A percentile compares a stretch with the other conserved stretches of the same genome.
Conservation (phyloP, 2,113 vertebrate species). For the Clarias gariepinus region DNA sequence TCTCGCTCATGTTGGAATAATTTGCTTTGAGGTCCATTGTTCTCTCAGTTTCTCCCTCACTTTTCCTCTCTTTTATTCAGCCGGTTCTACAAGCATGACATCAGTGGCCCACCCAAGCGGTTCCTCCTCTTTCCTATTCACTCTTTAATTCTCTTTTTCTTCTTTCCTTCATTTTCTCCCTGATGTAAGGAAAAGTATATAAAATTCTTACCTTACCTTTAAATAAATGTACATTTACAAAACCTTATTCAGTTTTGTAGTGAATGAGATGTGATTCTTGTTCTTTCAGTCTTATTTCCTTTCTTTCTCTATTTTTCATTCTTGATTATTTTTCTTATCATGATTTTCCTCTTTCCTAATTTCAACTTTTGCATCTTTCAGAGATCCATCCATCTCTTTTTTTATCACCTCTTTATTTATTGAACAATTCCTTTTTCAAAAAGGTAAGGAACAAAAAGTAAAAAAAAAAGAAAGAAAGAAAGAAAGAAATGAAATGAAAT, state of each 20-base stretch:
- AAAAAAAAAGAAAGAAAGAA: neutral
- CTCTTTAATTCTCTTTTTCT: constrained; percentile 15
- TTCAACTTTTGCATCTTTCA: neutral
- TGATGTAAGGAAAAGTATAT: constrained; percentile 50
- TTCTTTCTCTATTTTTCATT: neutral
- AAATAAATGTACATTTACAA: neutral
- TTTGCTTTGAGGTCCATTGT: constrained; percentile 67
- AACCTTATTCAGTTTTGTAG: neutral
- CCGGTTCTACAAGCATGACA: constrained; percentile 72
- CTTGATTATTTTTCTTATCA: neutral
- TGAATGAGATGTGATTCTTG: neutral
- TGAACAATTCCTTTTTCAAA: too few species aligned
- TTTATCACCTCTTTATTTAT: neutral
- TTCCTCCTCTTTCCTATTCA: constrained; percentile 43
- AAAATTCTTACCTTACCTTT: neutral
- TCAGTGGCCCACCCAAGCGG: constrained; percentile 78
- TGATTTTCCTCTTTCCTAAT: neutral
- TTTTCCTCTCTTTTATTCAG: constrained; percentile 56
- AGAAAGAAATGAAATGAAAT: neutral
- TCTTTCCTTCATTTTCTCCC: constrained; percentile 52
- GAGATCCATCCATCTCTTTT: too few species aligned
- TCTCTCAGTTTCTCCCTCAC: constrained; percentile 63
- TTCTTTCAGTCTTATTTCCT: neutral
- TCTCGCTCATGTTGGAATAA: constrained; percentile 50
- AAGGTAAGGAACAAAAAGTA: too few species aligned